Evolutionary conservation across 2,888 invertebrate species (phyloP), one percentile per base, ranked within the genome.

Genomic region (Andrena dorsata): DNA sequence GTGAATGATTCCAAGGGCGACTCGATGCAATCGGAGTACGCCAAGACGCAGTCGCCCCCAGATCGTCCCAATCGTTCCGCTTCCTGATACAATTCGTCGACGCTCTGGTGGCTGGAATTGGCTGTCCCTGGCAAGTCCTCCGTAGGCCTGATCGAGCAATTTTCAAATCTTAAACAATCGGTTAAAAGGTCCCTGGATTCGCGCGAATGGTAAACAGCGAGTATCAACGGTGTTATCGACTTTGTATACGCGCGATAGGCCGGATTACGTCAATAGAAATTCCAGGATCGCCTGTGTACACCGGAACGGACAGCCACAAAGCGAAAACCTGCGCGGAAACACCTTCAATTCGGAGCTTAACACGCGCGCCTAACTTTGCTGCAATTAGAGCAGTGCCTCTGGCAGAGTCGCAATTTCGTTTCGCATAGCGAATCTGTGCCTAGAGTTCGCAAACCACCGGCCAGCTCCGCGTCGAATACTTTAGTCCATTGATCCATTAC

Each of bases 1-100:
- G 94, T 94, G 85, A 94, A 92, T 75, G 91, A 90, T 87, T 93
- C 90, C 82, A 94, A 87, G 35, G 92, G 93, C 72, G 94, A 94
- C 81, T 91, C 89, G 85, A 86, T 86, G 89, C 94, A 94, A 86
- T 90, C 87, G 58, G 90, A 88, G 87, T 93, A 94, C 83, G 90
- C 90, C 86, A 87, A 80, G 83, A 85, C 76, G 85, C 94, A 94
- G 90, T 93, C 90, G 76, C 89, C 90, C 53, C 91, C 92, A 86
- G 90, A 90, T 84, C 88, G 91, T 60, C 94, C 94, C 87, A 91
- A 84, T 87, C 86, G 84, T 86, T 94, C 94, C 63, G 94, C 94
- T 85, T 92, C 91, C 85, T 88, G 90, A 90, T 94, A 94, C 88
- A 90, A 88, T 88, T 91, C 89, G 79, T 90, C 85, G 84, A 90